Evolutionary conservation across 2,797 vertebrate species (phyloP), one percentile per base, ranked within the genome.

Genomic region (Alosa sapidissima): DNA sequence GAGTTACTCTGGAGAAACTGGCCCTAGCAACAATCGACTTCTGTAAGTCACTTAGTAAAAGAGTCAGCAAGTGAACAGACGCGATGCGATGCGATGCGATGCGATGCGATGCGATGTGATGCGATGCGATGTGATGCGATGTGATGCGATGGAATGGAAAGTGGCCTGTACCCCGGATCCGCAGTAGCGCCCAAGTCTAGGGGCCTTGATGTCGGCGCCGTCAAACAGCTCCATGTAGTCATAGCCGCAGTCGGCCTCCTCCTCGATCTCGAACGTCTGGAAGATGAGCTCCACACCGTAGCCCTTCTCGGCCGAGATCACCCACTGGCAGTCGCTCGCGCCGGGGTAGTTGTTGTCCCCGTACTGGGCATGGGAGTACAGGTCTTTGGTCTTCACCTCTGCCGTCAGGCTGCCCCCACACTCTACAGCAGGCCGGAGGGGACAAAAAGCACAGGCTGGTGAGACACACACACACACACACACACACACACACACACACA

Each of bases 151-250:
- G 52, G 7, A 1, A 13, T 54, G 16, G 19, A 5, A 16, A 19
- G 58, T 8, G 41, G 36, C 82, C 7, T 95, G 94, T 92, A 99
- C 98, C 97, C 98, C 98, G 0, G 98, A 99, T 54, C 98, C 98
- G 21, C 98, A 99, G 94, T 97, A 99, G 88, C 98, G 97, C 41
- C 98, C 98, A 82, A 99, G 96, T 3, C 97, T 95, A 0, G 98
- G 98, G 41, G 97, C 97, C 0, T 97, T 97, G 87, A 94, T 96
- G 82, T 97, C 97, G 0, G 97, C 97, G 28, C 98, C 98, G 0
- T 99, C 98, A 0, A 98, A 99, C 83, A 99, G 96, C 93, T 99
- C 98, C 96, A 99, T 98, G 94, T 98, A 99, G 93, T 99, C 98
- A 0, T 99, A 99, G 65, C 98, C 98, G 0, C 98, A 99, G 92